Evolutionary conservation across 92 coral and sea anemone genomes (phyloP).

Genomic region (Epizoanthus fatuus): DNA sequence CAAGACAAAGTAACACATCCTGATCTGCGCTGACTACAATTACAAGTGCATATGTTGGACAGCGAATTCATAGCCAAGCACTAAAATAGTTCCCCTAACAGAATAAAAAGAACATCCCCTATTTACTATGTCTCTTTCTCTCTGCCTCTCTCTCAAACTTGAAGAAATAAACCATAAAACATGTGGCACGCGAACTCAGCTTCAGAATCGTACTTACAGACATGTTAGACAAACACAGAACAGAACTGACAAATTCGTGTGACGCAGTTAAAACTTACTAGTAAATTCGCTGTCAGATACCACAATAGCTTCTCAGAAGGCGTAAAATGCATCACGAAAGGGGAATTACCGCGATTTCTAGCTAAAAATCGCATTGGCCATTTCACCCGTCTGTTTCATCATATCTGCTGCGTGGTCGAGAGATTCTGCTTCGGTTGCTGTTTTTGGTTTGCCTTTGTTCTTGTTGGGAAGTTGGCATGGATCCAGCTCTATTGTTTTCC

Average conservation of each 20-base stretch:
- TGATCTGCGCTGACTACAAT: no score
- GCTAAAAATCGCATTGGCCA: constrained; percentile 2
- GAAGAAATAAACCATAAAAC: not conserved
- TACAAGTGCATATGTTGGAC: no score
- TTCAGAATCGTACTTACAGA: constrained; percentile 32
- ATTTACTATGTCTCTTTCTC: no score
- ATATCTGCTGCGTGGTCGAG: not conserved
- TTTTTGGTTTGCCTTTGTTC: constrained; percentile 7
- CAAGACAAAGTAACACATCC: no score
- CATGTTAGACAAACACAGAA: constrained; percentile 39
- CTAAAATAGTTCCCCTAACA: no score
- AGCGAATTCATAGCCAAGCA: no score
- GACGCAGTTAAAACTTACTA: constrained; percentile 47
- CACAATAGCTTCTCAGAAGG: constrained; percentile 19
- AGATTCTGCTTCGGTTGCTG: constrained; percentile 7
- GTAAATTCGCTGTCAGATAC: not conserved
- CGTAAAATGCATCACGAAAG: constrained; percentile 8
- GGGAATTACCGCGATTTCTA: not conserved
- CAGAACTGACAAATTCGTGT: constrained; percentile 3
- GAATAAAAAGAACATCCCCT: no score
- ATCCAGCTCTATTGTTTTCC: constrained; percentile 37
- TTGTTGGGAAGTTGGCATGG: constrained; percentile 6
- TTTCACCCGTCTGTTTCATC: not conserved
- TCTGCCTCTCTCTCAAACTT: not conserved
- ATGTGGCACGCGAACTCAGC: constrained; percentile 30